Conservation (phyloP, 1,140 invertebrate genomes). For the Uloborus diversus region DNA sequence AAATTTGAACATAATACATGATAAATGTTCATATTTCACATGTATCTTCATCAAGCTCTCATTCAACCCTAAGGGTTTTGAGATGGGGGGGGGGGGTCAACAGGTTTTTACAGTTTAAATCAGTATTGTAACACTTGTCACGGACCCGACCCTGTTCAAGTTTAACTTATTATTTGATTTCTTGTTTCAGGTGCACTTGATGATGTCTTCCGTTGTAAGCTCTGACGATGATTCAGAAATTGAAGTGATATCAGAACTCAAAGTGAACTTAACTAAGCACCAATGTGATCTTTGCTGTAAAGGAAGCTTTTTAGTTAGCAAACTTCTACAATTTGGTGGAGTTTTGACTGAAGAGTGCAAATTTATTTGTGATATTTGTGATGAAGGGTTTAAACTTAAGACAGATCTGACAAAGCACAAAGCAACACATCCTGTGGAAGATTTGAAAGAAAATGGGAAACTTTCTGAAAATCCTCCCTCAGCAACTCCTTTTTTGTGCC, state of each 20-base stretch:
- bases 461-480: background rate
- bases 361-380: constrained; percentile 23
- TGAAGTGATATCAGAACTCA: constrained; percentile 27
- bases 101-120: too few relatives aligned
- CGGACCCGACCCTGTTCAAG: too few relatives aligned
- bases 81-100: too few relatives aligned
- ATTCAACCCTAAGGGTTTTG: too few relatives aligned
- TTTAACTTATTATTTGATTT: too few relatives aligned
- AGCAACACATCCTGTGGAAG: background rate
- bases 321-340: constrained; percentile 21
- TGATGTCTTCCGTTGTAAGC: too few relatives aligned
- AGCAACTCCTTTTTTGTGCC: background rate
- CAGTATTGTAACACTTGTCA: too few relatives aligned
- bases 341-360: background rate
- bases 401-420: background rate
- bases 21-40: too few relatives aligned
- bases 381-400: constrained; percentile 2
- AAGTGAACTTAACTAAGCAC: background rate
- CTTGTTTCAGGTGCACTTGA: too few relatives aligned
- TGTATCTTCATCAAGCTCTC: too few relatives aligned
- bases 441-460: too few relatives aligned
- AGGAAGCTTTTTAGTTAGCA: constrained; percentile 28
- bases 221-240: background rate
- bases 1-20: too few relatives aligned
- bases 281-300: constrained; percentile 15